phyloP scores from a whole-genome alignment of 1,140 invertebrate genomes.

The Anastrepha obliqua region DNA sequence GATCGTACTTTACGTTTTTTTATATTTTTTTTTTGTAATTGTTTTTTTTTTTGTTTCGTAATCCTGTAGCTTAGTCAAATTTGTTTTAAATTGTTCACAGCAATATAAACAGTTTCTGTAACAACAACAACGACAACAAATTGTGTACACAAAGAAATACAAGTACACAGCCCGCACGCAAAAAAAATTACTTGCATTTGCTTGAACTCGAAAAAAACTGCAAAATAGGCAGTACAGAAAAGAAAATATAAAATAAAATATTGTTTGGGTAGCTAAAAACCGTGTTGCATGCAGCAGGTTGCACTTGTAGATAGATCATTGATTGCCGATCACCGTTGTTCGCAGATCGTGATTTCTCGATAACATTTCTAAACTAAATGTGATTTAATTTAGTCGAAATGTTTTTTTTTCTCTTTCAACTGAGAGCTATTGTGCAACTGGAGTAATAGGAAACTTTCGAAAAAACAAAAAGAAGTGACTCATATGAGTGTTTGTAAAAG shows the following conservation, averaged over 20 bases:
- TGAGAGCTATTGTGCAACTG: not conserved
- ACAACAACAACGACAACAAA: conserved; percentile 43
- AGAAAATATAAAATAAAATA: not conserved
- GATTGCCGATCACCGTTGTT: conserved; percentile 37
- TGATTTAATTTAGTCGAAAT: not conserved
- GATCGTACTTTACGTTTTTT: not conserved
- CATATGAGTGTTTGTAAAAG: too few relatives aligned
- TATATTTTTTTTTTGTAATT: not conserved
- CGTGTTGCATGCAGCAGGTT: conserved; percentile 48
- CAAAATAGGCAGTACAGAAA: too few relatives aligned
- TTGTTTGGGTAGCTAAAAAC: not conserved
- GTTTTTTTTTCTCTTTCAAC: not conserved
- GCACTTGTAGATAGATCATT: conserved; percentile 47
- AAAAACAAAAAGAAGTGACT: not conserved
- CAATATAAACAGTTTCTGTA: conserved; percentile 31
- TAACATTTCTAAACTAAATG: conserved; percentile 33
- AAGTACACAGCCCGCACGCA: not conserved
- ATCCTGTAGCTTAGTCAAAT: conserved; percentile 44
- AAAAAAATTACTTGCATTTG: not conserved
- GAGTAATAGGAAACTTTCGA: not conserved
- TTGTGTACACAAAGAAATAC: not conserved
- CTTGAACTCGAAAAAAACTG: not conserved
- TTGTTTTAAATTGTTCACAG: conserved; percentile 52
- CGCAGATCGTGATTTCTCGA: conserved; percentile 36
- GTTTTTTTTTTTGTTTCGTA: conserved; percentile 9